These are phyloP conservation scores for Tauraco hartlaubi DNA, from an alignment of 2,797 vertebrate genomes.

Conservation along the genomic window DNA sequence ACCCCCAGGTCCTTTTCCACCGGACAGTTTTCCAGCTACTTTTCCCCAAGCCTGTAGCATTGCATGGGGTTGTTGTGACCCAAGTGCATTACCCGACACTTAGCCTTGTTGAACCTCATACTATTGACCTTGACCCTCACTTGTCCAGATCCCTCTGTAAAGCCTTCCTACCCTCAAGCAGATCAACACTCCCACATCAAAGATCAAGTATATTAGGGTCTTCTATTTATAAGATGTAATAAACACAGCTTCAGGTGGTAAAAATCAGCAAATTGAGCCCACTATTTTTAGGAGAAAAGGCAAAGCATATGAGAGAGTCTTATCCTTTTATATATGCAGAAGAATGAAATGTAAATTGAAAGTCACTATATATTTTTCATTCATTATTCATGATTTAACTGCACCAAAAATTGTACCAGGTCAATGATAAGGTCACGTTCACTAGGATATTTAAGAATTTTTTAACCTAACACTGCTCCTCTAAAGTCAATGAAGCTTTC, in stretches of 20 bases:
- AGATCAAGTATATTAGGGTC: not conserved
- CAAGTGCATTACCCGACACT: too few species aligned
- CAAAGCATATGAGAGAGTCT: not conserved
- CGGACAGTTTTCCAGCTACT: too few species aligned
- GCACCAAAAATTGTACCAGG: not conserved
- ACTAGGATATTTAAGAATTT: not conserved
- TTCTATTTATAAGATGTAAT: not conserved
- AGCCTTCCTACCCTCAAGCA: too few species aligned
- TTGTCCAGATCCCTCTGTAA: too few species aligned
- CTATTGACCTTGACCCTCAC: too few species aligned
- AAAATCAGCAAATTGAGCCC: not conserved
- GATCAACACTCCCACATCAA: too few species aligned
- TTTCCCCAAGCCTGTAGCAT: too few species aligned
- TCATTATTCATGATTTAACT: not conserved
- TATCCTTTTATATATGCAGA: not conserved
- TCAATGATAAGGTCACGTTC: not conserved
- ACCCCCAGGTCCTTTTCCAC: too few species aligned
- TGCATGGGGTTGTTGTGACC: too few species aligned
- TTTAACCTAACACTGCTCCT: not conserved
- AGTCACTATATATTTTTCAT: not conserved
- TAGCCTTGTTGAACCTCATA: too few species aligned
- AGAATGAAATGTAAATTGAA: not conserved
- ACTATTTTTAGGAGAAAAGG: not conserved
- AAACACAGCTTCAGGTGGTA: not conserved
- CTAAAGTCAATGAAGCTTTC: not conserved